Base-by-base conservation (phyloP, 2,113 vertebrate genomes). In the Erpornis zantholeuca region DNA sequence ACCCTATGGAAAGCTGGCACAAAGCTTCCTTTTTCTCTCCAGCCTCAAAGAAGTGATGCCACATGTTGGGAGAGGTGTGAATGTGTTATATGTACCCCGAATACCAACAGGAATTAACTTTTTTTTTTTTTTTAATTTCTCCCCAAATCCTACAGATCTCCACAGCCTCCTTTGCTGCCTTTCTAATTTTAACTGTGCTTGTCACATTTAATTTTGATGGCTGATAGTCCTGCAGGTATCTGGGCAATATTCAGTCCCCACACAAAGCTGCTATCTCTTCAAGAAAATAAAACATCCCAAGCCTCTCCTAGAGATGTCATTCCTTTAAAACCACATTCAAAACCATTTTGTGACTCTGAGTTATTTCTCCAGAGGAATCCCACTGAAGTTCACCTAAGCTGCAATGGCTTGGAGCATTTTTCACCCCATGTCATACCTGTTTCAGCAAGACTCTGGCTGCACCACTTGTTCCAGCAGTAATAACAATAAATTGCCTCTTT, bases 401-500 rank as follows among this genome's bases (percentile, higher is more conserved):
- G 45, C 53, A 80, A 25, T 25, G 59, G 72, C 54, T 90, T 36
- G 7, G 44, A 92, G 38, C 82, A 53, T 88, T 94, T 92, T 88
- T 94, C 63, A 61, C 29, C 21, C 40, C 1, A 1, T 59, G 64
- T 53, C 45, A 15, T 59, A 35, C 15, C 79, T 44, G 44, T 31
- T 90, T 56, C 88, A 92, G 82, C 66, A 68, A 75, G 86, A 68
- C 47, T 54, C 47, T 33, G 40, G 18, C 79, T 90, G 75, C 80
- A 90, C 63, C 38, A 15, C 69, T 86, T 95, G 75, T 82, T 93
- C 75, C 86, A 92, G 57, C 44, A 79, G 72, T 35, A 94, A 82
- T 64, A 90, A 82, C 88, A 85, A 92, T 56, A 88, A 90, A 96
- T 87, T 80, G 75, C 36, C 63, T 76, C 66, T 82, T 88, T 33